Evolutionary conservation across 1,140 invertebrate species (phyloP).

Genomic region (Microvelia longipes): DNA sequence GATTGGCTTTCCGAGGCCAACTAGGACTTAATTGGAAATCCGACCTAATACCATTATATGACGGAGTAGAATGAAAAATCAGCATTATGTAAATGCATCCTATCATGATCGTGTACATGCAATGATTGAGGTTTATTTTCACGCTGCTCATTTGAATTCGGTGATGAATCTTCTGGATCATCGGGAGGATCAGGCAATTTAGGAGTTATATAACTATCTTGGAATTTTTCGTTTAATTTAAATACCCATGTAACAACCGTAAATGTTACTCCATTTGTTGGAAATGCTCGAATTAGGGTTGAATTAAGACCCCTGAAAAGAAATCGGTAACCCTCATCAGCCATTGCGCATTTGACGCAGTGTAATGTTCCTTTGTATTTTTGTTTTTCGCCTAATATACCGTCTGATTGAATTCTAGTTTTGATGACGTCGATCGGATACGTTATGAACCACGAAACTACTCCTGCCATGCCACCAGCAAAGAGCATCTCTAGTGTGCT

Average conservation of each 20-base stretch:
- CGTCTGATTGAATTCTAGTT: conserved; percentile 68
- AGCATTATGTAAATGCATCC: neutral
- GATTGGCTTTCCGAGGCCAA: too few species aligned
- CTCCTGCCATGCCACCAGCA: conserved; percentile 70
- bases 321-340: conserved; percentile 47
- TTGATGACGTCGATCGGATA: conserved; percentile 86
- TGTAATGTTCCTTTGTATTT: conserved; percentile 51
- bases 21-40: too few species aligned
- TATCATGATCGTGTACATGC: neutral
- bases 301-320: conserved; percentile 56
- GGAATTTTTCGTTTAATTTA: conserved; percentile 23
- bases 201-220: neutral
- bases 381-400: conserved; percentile 38
- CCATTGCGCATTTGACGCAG: conserved; percentile 51
- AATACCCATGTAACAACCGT: conserved; percentile 64
- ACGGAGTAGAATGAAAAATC: neutral
- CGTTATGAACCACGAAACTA: conserved; percentile 63
- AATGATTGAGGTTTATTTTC: neutral
- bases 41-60: too few species aligned
- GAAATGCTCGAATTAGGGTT: conserved; percentile 69
- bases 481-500: conserved; percentile 44
- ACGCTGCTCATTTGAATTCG: neutral
- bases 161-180: neutral
- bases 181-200: neutral
- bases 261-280: conserved; percentile 83